A percentile compares a stretch with the other conserved stretches of the same genome.
Conservation (phyloP, 2,888 invertebrate genomes). For the Chloromyia formosa region DNA sequence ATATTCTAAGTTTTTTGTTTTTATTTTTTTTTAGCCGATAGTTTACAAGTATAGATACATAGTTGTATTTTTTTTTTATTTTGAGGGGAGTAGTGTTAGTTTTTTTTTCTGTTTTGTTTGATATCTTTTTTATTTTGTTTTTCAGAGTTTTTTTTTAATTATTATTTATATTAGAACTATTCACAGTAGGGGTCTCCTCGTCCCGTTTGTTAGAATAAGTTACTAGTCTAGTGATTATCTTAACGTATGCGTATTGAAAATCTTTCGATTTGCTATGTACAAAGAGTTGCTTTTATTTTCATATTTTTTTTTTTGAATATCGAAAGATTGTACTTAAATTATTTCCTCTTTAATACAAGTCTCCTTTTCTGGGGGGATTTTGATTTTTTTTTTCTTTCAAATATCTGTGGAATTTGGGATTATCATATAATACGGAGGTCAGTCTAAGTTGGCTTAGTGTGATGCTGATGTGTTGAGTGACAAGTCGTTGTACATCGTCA, state of each 20-base stretch:
- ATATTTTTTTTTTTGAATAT: too few species aligned
- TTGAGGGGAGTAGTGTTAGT: not conserved
- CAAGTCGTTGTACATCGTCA: too few species aligned
- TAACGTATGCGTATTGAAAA: slow-evolving; percentile 3
- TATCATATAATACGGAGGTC: too few species aligned
- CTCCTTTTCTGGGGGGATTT: too few species aligned
- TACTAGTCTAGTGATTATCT: slow-evolving; percentile 36
- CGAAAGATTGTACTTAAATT: too few species aligned
- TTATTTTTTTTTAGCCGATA: not conserved
- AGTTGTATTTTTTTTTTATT: too few species aligned
- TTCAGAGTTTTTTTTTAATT: slow-evolving; percentile 15
- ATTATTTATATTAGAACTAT: slow-evolving; percentile 18
- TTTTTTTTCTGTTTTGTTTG: slow-evolving; percentile 2
- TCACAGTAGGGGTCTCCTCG: slow-evolving; percentile 17
- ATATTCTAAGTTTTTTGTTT: slow-evolving; percentile 24
- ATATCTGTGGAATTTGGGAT: too few species aligned
- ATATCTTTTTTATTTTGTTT: not conserved
- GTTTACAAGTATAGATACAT: not conserved
- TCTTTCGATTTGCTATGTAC: slow-evolving; percentile 10
- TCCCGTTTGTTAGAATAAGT: slow-evolving; percentile 23
- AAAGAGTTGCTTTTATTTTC: too few species aligned
- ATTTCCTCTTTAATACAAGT: too few species aligned
- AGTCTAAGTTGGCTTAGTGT: too few species aligned
- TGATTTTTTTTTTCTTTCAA: too few species aligned
- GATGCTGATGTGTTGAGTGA: too few species aligned